Base-by-base conservation (phyloP, 2,797 vertebrate species). In the Triplophysa yarkandensis region DNA sequence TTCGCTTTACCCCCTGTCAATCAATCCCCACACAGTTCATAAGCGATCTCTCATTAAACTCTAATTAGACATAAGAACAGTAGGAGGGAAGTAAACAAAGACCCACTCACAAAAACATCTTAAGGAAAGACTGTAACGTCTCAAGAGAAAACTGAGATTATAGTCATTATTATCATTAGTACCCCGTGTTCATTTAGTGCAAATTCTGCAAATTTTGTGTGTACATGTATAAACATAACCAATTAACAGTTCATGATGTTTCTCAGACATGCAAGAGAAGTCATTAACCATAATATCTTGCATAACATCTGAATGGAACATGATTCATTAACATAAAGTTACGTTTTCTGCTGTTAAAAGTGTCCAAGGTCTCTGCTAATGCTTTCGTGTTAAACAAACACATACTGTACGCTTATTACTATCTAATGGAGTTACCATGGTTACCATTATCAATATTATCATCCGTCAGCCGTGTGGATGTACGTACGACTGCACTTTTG, bases 51-150 rank as follows among this genome's bases (percentile, higher is more conserved):
- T 46, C 32, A 63, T 64, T 63, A 64, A 10, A 68, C 57, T 36
- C 39, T 64, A 63, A 64, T 74, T 78, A 73, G 57, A 55, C 30
- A 62, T 62, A 23, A 64, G 28, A 52, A 54, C 41, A 72, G 46
- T 43, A 13, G 46, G 23, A 68, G 55, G 28, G 17, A 30, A 14
- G 16, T 32, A 58, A n/a, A 58, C 55, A 58, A 16, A 32, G 13
- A 54, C 7, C 4, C 30, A 25, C 43, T 25, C 11, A 63, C 44
- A 62, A 16, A 46, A 61, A 39, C 63, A 73, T 9, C 34, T 61
- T 68, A 48, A 36, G 68, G 48, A 67, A 27, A 74, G 21, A 75
- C 25, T 2, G 30, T 6, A 17, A 6, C 39, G 9, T 17, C 64
- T 74, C 64, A 17, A 36, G 50, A n/a, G 52, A 48, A 68, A 50